Evolutionary conservation across 2,888 invertebrate genomes (phyloP), one percentile per base, ranked within the genome.

Genomic region (Papilio elwesi): DNA sequence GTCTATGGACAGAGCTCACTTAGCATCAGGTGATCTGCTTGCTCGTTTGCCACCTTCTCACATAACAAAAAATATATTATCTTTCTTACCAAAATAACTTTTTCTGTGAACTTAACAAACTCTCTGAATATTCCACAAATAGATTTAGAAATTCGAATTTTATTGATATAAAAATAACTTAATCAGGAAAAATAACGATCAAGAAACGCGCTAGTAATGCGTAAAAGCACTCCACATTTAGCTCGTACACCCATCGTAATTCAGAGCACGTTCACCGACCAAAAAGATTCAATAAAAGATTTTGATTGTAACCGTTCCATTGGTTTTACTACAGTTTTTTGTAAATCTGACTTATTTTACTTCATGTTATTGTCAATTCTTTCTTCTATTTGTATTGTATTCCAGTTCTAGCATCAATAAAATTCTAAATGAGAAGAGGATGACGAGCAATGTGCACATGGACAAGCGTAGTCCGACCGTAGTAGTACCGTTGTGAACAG

Each of bases 221-320:
- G n/a, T 65, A 65, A 65, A 65, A 65, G 65, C 65, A 65, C 51
- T 65, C 15, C 26, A 65, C 49, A 36, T 65, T 49, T 51, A 36
- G 5, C 49, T n/a, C 49, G n/a, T 65, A 49, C 36, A 51, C 10
- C 9, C 5, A 65, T 65, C 26, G n/a, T 68, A 52, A 69, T 52
- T 52, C 62, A 52, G 13, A 63, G 47, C 63, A 69, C 69, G 69
- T 69, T 43, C 69, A 43, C 63, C 43, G 15, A 52, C 43, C 43
- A 62, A 69, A 52, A 43, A 65, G 47, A 12, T 63, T 63, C 49
- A 43, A 51, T 38, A 69, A 63, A 69, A 52, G 15, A 62, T 68
- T 62, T 57, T 16, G 59, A 59, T 69, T 69, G 16, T 62, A 62
- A 52, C 7, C 51, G 12, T 51, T 52, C 51, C 38, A 52, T 49